These are phyloP conservation scores for Syndactyla subalaris DNA, from an alignment of 2,797 vertebrate genomes.

Conservation along the genomic window DNA sequence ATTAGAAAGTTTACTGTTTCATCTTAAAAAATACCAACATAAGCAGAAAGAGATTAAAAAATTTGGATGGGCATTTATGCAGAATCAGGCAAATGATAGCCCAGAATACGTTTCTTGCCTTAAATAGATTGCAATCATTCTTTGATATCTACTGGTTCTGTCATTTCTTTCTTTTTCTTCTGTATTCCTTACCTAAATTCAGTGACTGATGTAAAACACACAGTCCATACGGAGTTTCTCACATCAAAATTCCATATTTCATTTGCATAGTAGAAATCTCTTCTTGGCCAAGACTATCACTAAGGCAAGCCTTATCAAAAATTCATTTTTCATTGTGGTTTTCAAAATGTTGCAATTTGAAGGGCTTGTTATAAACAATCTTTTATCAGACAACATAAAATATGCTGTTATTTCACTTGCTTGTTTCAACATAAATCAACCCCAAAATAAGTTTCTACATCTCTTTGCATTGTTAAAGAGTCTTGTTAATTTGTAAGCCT, in stretches of 20 bases:
- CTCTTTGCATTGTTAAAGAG: not conserved
- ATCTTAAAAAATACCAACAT: not conserved
- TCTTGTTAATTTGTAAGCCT: conserved; percentile 13
- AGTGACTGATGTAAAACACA: not conserved
- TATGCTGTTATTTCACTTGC: not conserved
- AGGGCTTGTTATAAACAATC: not conserved
- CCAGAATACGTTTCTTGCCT: not conserved
- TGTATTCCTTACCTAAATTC: not conserved
- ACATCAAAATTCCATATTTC: not conserved
- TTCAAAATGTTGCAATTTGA: not conserved
- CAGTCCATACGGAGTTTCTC: not conserved
- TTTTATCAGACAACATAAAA: conserved; percentile 45
- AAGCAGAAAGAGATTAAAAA: conserved; percentile 27
- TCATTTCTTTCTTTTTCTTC: not conserved
- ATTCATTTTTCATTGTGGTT: not conserved
- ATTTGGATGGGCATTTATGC: not conserved
- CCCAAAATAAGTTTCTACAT: not conserved
- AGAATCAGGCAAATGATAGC: conserved; percentile 1
- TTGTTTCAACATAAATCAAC: conserved; percentile 28
- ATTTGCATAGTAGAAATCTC: not conserved
- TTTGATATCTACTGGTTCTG: not conserved
- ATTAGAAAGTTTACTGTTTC: not conserved
- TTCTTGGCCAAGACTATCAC: conserved; percentile 10
- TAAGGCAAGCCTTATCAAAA: conserved; percentile 34
- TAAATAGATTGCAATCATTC: not conserved